phyloP scores from a whole-genome alignment of 2,888 invertebrate genomes.

The Drosophila parthenogenetica region DNA sequence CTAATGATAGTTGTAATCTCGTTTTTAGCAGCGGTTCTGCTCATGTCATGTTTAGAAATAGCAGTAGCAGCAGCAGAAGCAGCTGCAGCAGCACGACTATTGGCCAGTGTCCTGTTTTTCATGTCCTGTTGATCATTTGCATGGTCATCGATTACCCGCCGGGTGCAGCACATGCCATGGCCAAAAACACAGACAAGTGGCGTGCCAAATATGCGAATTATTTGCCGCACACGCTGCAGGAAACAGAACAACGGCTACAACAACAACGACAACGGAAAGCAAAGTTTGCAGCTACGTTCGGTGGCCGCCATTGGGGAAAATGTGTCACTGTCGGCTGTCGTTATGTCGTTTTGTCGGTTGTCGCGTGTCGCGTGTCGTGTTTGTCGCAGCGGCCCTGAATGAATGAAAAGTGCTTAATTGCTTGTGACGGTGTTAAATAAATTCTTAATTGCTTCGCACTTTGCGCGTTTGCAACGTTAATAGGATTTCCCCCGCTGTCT shows the following conservation, averaged over 20 bases:
- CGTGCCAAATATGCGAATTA: slow-evolving; percentile 74
- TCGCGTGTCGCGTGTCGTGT: slow-evolving; percentile 27
- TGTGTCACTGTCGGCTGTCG: slow-evolving; percentile 48
- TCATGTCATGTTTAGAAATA: slow-evolving; percentile 63
- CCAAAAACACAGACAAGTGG: slow-evolving; percentile 62
- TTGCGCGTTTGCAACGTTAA: slow-evolving; percentile 84
- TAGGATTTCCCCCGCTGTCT: slow-evolving; percentile 76
- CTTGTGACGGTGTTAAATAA: slow-evolving; percentile 85
- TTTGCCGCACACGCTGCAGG: slow-evolving; percentile 59
- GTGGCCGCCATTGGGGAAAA: slow-evolving; percentile 52
- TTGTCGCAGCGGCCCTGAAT: slow-evolving; percentile 67
- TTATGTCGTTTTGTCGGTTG: slow-evolving; percentile 15
- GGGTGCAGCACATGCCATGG: slow-evolving; percentile 44
- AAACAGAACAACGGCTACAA: slow-evolving; percentile 38
- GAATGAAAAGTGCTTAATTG: slow-evolving; percentile 84
- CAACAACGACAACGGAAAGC: slow-evolving; percentile 7
- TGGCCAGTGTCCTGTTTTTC: slow-evolving; percentile 23
- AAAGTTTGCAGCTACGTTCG: slow-evolving; percentile 2
- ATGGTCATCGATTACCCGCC: slow-evolving; percentile 67
- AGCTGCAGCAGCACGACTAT: slow-evolving; percentile 8
- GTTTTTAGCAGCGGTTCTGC: slow-evolving; percentile 49
- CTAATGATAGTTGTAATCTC: slow-evolving; percentile 63
- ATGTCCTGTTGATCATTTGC: slow-evolving; percentile 68
- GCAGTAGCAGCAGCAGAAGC: slow-evolving; percentile 27
- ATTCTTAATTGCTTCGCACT: slow-evolving; percentile 85